phyloP scores from a whole-genome alignment of 2,888 invertebrate species.

The Yponomeuta sedellus region DNA sequence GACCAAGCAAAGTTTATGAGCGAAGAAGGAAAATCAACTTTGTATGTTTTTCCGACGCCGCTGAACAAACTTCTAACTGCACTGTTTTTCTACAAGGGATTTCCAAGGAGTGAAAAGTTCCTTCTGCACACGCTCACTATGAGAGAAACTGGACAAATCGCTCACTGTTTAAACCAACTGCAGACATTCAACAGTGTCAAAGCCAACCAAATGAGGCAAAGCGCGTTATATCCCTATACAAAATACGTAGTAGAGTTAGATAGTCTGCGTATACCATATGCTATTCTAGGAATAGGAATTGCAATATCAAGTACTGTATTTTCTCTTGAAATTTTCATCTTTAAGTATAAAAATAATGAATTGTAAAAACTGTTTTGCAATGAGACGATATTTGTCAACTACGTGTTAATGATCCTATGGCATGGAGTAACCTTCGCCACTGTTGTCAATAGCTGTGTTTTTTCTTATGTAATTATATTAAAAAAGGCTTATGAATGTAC shows the following conservation, averaged over 20 bases:
- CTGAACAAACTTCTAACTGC: conserved; percentile 39
- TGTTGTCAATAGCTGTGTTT: too few species aligned
- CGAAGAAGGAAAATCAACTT: conserved; percentile 27
- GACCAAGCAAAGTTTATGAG: conserved; percentile 31
- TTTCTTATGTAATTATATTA: too few species aligned
- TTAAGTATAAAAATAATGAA: too few species aligned
- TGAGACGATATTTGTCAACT: too few species aligned
- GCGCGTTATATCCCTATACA: not conserved
- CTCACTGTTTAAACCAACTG: conserved; percentile 25
- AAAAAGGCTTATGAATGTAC: too few species aligned
- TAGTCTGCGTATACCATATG: not conserved
- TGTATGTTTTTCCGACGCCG: conserved; percentile 30
- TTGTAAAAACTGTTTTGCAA: too few species aligned
- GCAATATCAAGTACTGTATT: not conserved
- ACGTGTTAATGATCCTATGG: too few species aligned
- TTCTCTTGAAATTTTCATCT: not conserved
- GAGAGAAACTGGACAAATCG: conserved; percentile 41
- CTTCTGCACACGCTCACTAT: conserved; percentile 28
- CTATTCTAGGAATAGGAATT: conserved; percentile 1
- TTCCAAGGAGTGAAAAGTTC: conserved; percentile 32
- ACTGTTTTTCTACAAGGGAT: conserved; percentile 49
- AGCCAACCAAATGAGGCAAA: not conserved
- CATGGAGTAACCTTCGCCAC: too few species aligned
- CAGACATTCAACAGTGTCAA: not conserved
- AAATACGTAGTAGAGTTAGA: not conserved